Base-by-base conservation (phyloP, 1,140 invertebrate genomes). In the Drosophila miranda region DNA sequence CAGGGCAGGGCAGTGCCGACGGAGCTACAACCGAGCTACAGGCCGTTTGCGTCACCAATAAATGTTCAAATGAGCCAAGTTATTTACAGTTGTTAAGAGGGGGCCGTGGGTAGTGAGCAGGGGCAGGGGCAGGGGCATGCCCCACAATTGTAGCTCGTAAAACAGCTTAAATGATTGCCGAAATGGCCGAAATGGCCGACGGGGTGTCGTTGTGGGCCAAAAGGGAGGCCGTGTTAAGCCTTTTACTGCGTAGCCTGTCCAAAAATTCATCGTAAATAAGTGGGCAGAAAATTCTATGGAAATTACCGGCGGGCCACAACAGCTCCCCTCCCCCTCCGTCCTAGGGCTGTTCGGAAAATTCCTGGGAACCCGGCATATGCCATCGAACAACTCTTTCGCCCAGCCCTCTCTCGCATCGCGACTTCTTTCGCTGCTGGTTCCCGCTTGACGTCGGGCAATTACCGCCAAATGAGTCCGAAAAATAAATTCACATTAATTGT, bases 401-500 rank as follows among this genome's bases (percentile, higher is more conserved):
- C 60, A 16, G 3, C 58, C 58, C 72, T 61, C 38, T 2, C 54
- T 43, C 34, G 23, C 23, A n/a, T 48, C 21, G 43, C 38, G 53
- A 41, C 66, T 82, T 49, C 49, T 50, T 72, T 82, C 61, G 61
- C 58, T 55, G 41, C 63, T 50, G 48, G 48, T 55, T 64, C 54
- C 54, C 66, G 43, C 43, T 48, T 79, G 66, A 68, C 76, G 72
- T 49, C 42, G 55, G 58, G 78, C 81, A 87, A 86, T 86, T 87
- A 86, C 78, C 83, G 77, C 78, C 68, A 84, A 86, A 86, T 87
- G 82, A 82, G 82, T 78, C 77, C 66, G 83, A 78, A 74, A 82
- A 86, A 87, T 86, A 82, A 86, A 87, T 86, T 78, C 82, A 64
- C 82, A 88, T 87, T 86, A 87, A 86, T 87, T 86, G 78, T 78